phyloP scores from a whole-genome alignment of 1,140 invertebrate genomes.

The Catajapyx aquilonaris region DNA sequence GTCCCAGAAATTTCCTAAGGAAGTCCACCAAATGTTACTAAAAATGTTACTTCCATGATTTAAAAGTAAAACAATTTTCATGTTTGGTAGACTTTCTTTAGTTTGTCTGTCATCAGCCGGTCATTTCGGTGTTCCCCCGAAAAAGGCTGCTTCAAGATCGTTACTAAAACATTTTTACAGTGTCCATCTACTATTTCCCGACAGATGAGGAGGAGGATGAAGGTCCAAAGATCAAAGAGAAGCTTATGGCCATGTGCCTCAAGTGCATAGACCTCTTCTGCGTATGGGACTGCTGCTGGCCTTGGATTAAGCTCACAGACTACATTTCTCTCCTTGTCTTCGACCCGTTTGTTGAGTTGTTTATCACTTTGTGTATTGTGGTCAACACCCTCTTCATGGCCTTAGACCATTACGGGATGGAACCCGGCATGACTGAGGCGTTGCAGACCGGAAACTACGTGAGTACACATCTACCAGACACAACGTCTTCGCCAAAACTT shows the following conservation, averaged over 20 bases:
- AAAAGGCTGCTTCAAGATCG: conserved; percentile 37
- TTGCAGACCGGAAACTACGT: conserved; percentile 87
- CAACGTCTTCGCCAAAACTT: too few relatives aligned
- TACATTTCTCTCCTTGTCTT: conserved; percentile 80
- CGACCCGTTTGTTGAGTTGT: conserved; percentile 93
- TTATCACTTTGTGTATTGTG: conserved; percentile 94
- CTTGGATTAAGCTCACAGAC: conserved; percentile 77
- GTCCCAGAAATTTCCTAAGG: too few relatives aligned
- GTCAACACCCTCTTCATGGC: conserved; percentile 98
- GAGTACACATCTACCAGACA: too few relatives aligned
- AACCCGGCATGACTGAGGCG: conserved; percentile 59
- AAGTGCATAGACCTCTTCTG: conserved; percentile 80
- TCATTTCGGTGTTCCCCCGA: conserved; percentile 16
- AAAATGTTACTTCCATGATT: too few relatives aligned
- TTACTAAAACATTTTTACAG: conserved; percentile 49
- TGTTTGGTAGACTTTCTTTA: too few relatives aligned
- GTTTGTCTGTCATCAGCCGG: neutral
- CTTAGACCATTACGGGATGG: conserved; percentile 87
- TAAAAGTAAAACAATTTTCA: too few relatives aligned
- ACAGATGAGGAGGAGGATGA: conserved; percentile 80
- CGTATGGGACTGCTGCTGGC: conserved; percentile 88
- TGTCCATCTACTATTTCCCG: conserved; percentile 83
- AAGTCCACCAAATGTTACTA: too few relatives aligned
- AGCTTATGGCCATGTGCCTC: conserved; percentile 44
- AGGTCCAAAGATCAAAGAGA: conserved; percentile 70